Conservation (phyloP, 2,797 vertebrate genomes). For the Tapirus indicus region DNA sequence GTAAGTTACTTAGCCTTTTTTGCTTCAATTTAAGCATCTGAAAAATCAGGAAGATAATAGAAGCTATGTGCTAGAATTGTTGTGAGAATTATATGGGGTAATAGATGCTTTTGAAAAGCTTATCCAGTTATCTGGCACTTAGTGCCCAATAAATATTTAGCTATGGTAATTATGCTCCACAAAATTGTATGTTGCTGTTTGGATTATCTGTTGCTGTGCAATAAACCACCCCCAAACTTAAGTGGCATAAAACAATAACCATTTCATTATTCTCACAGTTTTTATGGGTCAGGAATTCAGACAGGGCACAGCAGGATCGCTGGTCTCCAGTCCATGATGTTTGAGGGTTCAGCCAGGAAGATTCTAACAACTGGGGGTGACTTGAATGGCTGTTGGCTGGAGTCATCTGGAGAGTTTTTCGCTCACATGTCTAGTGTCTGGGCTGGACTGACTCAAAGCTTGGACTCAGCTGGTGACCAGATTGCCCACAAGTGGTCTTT, state of each 20-base stretch:
- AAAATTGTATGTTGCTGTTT: no score
- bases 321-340: fast-evolving
- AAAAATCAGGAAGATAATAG: neutral
- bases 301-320: no score
- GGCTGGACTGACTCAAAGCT: neutral
- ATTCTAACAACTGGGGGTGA: neutral
- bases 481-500: no score
- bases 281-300: neutral
- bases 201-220: neutral
- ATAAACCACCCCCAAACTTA: neutral
- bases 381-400: neutral
- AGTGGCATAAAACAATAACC: no score
- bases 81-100: neutral
- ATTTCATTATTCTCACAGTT: neutral
- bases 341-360: neutral
- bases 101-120: neutral
- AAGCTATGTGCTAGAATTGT: neutral
- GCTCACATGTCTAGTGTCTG: neutral
- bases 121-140: neutral
- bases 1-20: no score
- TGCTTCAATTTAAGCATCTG: neutral
- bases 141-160: neutral
- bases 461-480: neutral
- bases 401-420: neutral
- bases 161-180: neutral